A percentile compares a stretch with the other conserved stretches of the same genome.
phyloP scores from a whole-genome alignment of 2,888 invertebrate species.

The Ditula angustiorana region DNA sequence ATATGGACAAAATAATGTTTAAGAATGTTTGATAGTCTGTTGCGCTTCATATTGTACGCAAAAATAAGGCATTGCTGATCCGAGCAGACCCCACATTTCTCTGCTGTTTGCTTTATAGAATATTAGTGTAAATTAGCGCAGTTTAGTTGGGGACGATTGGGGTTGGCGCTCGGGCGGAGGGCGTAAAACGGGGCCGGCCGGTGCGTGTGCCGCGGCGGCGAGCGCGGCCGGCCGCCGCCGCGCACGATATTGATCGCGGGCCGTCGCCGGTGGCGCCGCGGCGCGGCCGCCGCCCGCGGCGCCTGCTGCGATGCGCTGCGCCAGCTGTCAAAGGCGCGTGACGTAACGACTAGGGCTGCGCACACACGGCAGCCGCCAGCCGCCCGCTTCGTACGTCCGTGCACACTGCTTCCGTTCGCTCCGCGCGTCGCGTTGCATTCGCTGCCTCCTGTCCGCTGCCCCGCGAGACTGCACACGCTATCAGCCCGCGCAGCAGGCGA shows the following conservation, averaged over 20 bases:
- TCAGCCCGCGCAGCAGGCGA: slow-evolving; percentile 67
- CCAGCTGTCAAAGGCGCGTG: slow-evolving; percentile 73
- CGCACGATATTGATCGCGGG: slow-evolving; percentile 55
- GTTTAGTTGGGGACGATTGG: background rate
- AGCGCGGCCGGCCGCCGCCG: slow-evolving; percentile 27
- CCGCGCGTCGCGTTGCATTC: slow-evolving; percentile 53
- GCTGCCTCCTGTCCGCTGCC: slow-evolving; percentile 57
- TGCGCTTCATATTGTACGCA: too few relatives aligned
- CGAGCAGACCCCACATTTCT: background rate
- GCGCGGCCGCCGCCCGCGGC: slow-evolving; percentile 48
- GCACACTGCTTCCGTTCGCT: slow-evolving; percentile 50
- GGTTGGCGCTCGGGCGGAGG: background rate
- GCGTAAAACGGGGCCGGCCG: too few relatives aligned
- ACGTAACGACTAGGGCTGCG: slow-evolving; percentile 74
- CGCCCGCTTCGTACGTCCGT: slow-evolving; percentile 69
- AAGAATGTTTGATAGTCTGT: too few relatives aligned
- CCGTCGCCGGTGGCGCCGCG: slow-evolving; percentile 64
- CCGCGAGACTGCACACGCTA: slow-evolving; percentile 57
- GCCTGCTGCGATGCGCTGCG: slow-evolving; percentile 54
- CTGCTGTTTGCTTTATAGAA: background rate
- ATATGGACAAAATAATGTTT: too few relatives aligned
- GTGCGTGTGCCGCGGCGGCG: slow-evolving; percentile 42
- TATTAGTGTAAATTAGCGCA: background rate
- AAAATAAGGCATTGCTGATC: background rate
- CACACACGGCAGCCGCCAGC: slow-evolving; percentile 73